Evolutionary conservation across 2,113 vertebrate genomes (phyloP).

Genomic region (Sorex araneus): DNA sequence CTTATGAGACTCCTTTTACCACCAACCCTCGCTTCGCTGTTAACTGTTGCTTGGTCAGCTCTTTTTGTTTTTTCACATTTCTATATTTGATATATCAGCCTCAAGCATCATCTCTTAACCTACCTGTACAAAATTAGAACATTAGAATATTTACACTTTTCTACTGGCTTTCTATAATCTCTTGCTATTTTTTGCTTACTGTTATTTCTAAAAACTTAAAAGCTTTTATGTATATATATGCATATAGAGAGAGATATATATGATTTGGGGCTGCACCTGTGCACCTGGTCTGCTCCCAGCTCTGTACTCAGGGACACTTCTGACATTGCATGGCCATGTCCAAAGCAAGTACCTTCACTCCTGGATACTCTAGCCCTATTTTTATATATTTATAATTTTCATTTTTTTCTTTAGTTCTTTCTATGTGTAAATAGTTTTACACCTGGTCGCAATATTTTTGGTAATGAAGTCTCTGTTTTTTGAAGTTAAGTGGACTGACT

Average conservation of each 20-base stretch:
- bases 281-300: too few relatives aligned
- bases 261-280: too few relatives aligned
- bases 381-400: neutral
- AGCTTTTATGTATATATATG: neutral
- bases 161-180: neutral
- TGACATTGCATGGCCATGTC: too few relatives aligned
- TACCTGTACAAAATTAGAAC: neutral
- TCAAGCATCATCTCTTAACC: neutral
- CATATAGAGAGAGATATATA: too few relatives aligned
- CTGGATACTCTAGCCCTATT: too few relatives aligned
- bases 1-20: neutral
- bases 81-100: neutral
- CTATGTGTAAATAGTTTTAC: neutral
- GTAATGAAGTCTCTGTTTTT: neutral
- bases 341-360: too few relatives aligned
- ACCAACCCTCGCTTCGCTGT: neutral
- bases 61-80: neutral
- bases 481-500: neutral
- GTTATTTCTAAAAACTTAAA: slow-evolving; percentile 15
- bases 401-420: slow-evolving; percentile 50
- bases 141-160: slow-evolving; percentile 10
- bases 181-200: slow-evolving; percentile 12
- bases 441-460: neutral
- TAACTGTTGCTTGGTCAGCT: neutral
- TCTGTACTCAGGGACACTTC: too few relatives aligned